Conservation (phyloP, 2,888 invertebrate genomes). For the Lordiphosa fenestrarum region DNA sequence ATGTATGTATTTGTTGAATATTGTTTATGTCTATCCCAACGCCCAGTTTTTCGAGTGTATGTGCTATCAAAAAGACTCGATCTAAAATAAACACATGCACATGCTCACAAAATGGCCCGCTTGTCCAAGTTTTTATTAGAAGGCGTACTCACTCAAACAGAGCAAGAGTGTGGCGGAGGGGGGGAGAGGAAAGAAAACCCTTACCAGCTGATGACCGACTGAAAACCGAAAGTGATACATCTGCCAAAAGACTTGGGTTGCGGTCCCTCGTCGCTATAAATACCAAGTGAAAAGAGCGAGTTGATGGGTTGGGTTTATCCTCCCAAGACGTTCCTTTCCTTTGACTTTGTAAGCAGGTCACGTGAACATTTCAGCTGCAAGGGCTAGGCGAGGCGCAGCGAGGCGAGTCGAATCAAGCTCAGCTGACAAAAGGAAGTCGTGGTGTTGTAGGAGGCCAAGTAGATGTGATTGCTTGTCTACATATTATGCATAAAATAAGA, state of each 20-base stretch:
- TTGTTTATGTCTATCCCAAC: constrained; percentile 1
- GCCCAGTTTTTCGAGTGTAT: constrained; percentile 2
- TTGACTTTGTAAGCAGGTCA: constrained; percentile 71
- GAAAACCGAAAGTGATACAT: constrained; percentile 67
- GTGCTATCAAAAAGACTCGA: constrained; percentile 24
- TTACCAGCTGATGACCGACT: constrained; percentile 43
- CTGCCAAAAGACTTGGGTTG: constrained; percentile 46
- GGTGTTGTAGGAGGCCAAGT: constrained; percentile 37
- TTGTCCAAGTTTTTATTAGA: constrained; percentile 20
- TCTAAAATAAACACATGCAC: constrained; percentile 34
- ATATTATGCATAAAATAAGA: constrained; percentile 45
- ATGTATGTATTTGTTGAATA: constrained; percentile 2
- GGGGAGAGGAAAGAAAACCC: constrained; percentile 17
- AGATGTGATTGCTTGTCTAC: constrained; percentile 55
- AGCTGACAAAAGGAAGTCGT: constrained; percentile 33
- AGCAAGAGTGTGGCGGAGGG: not conserved
- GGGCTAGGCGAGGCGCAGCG: constrained; percentile 28
- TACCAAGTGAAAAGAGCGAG: constrained; percentile 20
- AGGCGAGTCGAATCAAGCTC: constrained; percentile 10
- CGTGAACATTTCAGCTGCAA: constrained; percentile 55
- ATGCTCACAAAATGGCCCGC: constrained; percentile 10
- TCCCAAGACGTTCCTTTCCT: constrained; percentile 41
- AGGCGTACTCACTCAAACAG: constrained; percentile 24
- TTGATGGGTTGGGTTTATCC: constrained; percentile 29
- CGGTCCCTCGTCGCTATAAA: constrained; percentile 37